These are phyloP conservation scores for Drosophila santomea DNA, from an alignment of 1,140 invertebrate species.

Conservation along the genomic window DNA sequence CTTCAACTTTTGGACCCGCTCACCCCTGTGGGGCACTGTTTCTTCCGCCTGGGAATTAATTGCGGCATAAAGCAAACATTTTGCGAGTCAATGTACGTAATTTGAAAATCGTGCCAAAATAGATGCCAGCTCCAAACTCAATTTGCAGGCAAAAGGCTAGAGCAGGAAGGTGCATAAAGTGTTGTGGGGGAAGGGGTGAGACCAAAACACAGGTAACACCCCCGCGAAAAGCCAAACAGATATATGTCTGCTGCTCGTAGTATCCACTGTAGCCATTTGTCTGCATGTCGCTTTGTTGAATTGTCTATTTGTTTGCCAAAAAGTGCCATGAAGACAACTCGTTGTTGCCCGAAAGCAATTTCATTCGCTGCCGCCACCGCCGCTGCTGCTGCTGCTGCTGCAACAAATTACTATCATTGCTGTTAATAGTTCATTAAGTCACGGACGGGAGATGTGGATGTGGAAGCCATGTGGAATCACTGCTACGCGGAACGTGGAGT, in stretches of 20 bases:
- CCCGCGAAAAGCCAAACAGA: conserved; percentile 62
- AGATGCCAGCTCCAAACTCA: conserved; percentile 53
- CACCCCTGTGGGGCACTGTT: conserved; percentile 45
- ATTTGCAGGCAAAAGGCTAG: conserved; percentile 22
- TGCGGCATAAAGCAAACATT: conserved; percentile 82
- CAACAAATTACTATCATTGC: conserved; percentile 83
- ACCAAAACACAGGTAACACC: conserved; percentile 48
- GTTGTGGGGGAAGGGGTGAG: background rate
- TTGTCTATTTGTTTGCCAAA: conserved; percentile 82
- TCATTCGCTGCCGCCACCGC: conserved; percentile 50
- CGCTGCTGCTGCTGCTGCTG: conserved; percentile 51
- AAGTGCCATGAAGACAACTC: conserved; percentile 81
- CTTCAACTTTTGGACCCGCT: conserved; percentile 66
- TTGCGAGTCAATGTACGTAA: conserved; percentile 83
- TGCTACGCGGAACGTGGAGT: conserved; percentile 57
- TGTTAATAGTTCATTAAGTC: conserved; percentile 84
- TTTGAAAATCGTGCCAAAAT: conserved; percentile 83
- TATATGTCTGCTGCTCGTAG: conserved; percentile 41
- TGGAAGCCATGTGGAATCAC: conserved; percentile 61
- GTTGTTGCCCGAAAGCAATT: conserved; percentile 75
- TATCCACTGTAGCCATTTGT: conserved; percentile 72
- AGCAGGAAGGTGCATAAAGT: conserved; percentile 65
- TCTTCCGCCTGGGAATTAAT: conserved; percentile 81
- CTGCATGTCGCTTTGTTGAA: conserved; percentile 80
- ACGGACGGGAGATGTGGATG: conserved; percentile 64